Conservation (phyloP, 2,113 vertebrate genomes). For the Trogon surrucura region DNA sequence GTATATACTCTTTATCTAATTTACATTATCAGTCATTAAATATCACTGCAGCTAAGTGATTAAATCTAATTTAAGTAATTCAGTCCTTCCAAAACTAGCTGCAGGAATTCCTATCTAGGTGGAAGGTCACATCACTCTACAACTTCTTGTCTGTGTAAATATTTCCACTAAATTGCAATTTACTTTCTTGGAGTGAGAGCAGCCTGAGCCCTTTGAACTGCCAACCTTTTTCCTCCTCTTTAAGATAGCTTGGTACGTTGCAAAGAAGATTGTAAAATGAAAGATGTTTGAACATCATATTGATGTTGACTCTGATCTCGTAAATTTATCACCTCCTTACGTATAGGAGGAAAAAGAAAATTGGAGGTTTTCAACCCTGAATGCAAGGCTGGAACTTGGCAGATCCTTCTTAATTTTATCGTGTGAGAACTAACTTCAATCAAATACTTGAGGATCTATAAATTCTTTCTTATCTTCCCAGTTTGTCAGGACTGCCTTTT, state of each 20-base stretch:
- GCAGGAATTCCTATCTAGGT: not conserved
- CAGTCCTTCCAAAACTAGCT: not conserved
- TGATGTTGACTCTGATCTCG: not conserved
- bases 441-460: not conserved
- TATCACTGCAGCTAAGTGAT: not conserved
- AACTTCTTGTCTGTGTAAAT: not conserved
- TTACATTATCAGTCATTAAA: not conserved
- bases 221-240: not conserved
- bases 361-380: fast-evolving
- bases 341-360: not conserved
- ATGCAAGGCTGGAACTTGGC: not conserved
- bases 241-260: not conserved
- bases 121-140: not conserved
- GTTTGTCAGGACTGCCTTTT: not conserved
- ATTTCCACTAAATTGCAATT: not conserved
- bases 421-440: not conserved
- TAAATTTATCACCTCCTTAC: not conserved
- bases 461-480: not conserved
- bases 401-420: not conserved
- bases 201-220: not conserved
- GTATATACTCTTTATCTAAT: not conserved
- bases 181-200: not conserved
- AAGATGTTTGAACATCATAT: not conserved
- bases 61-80: not conserved
- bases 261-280: not conserved